These are phyloP conservation scores for Caenorhabditis sp. DNA, from an alignment of 2,888 invertebrate species.

Conservation along the genomic window DNA sequence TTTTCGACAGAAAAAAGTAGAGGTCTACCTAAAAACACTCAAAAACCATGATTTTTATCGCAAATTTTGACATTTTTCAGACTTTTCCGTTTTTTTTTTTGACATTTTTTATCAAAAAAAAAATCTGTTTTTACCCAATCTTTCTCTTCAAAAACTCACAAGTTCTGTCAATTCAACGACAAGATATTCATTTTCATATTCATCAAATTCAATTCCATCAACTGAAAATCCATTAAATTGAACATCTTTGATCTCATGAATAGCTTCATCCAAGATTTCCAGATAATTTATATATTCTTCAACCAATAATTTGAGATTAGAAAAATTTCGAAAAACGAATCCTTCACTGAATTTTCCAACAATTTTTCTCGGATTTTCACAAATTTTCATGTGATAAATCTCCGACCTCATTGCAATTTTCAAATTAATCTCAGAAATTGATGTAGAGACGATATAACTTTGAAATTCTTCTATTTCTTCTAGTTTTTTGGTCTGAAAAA, in stretches of 20 bases:
- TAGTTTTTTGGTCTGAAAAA: not conserved
- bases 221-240: slow-evolving; percentile 18
- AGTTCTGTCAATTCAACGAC: slow-evolving; percentile 4
- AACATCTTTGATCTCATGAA: slow-evolving; percentile 25
- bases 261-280: slow-evolving; percentile 16
- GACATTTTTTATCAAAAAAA: too few species aligned
- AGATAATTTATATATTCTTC: slow-evolving; percentile 18
- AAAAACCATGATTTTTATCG: too few species aligned
- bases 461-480: not conserved
- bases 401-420: not conserved
- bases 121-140: not conserved
- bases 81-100: too few species aligned
- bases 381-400: not conserved
- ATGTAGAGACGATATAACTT: not conserved
- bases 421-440: not conserved
- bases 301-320: slow-evolving; percentile 3
- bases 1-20: too few species aligned
- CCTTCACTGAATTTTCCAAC: slow-evolving; percentile 11
- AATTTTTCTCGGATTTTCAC: not conserved
- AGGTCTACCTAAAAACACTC: too few species aligned
- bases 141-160: not conserved
- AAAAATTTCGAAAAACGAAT: not conserved
- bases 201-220: slow-evolving; percentile 12
- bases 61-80: too few species aligned
- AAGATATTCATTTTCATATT: slow-evolving; percentile 15